A percentile compares a stretch with the other conserved stretches of the same genome.
phyloP scores from a whole-genome alignment of 35 echinoderm and acorn worm genomes.

The Nesometra sesokonis region DNA sequence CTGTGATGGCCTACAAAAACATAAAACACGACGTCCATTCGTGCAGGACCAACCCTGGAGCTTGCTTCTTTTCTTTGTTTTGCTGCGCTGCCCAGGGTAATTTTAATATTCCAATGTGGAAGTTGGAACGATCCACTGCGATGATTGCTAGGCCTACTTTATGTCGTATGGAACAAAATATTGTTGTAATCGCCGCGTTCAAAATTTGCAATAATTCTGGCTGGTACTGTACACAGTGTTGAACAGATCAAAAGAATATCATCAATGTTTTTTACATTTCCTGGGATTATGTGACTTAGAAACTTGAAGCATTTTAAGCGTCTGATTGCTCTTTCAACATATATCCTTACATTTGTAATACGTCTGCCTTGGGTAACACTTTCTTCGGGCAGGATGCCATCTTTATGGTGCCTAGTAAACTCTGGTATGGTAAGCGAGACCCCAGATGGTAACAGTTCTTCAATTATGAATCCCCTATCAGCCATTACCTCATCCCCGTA shows the following conservation, averaged over 20 bases:
- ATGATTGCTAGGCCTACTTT: no score
- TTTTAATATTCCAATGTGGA: no score
- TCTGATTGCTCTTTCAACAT: conserved; percentile 45
- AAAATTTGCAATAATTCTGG: no score
- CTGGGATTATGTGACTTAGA: conserved; percentile 21
- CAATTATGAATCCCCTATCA: conserved; percentile 34
- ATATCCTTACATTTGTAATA: conserved; percentile 36
- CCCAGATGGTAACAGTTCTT: conserved; percentile 10
- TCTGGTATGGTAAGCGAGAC: conserved; percentile 19
- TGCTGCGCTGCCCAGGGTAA: no score
- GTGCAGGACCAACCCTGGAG: background rate
- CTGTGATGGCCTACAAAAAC: no score
- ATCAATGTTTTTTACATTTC: conserved; percentile 25
- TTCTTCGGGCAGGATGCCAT: no score
- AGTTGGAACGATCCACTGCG: no score
- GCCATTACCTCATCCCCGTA: conserved; percentile 45
- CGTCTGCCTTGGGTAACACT: background rate
- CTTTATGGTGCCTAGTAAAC: conserved; percentile 12
- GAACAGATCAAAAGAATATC: conserved; percentile 27
- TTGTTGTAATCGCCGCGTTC: conserved; percentile 28
- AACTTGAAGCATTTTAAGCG: conserved; percentile 39
- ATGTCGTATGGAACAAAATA: no score
- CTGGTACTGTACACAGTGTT: conserved; percentile 35
- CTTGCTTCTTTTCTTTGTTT: background rate
- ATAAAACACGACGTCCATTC: no score